A percentile compares a stretch with the other conserved stretches of the same genome.
phyloP scores from a whole-genome alignment of 2,797 vertebrate genomes.

The Macropus fuliginosus region DNA sequence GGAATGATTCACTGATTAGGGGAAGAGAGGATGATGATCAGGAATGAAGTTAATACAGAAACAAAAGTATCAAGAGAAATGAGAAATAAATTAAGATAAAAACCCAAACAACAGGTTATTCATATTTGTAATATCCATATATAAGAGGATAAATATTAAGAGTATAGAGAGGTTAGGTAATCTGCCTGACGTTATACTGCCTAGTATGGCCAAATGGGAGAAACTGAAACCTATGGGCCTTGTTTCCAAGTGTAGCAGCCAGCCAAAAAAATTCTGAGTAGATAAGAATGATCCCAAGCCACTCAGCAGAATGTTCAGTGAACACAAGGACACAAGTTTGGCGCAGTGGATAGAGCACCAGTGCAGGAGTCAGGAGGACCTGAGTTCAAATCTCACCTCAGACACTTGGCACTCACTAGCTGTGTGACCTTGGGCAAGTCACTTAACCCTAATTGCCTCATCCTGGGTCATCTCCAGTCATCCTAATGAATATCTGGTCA shows the following conservation, averaged over 20 bases:
- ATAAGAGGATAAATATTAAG: slow-evolving; percentile 40
- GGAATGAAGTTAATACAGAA: background rate
- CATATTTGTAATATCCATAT: slow-evolving; percentile 32
- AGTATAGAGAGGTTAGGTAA: slow-evolving; percentile 46
- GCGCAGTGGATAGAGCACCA: too few species aligned
- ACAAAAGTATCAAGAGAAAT: background rate
- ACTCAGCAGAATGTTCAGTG: slow-evolving; percentile 48
- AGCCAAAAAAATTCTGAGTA: slow-evolving; percentile 55
- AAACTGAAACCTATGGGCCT: background rate
- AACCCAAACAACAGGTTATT: slow-evolving; percentile 15
- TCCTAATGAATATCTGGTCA: too few species aligned
- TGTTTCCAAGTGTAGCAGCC: slow-evolving; percentile 21
- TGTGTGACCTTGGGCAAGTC: too few species aligned
- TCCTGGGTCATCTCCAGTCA: too few species aligned
- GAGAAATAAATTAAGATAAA: background rate
- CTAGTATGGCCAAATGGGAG: slow-evolving; percentile 14
- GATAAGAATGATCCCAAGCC: slow-evolving; percentile 44
- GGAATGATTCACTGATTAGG: background rate
- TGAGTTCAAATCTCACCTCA: too few species aligned
- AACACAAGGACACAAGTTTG: background rate
- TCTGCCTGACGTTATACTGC: slow-evolving; percentile 18
- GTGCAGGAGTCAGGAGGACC: too few species aligned
- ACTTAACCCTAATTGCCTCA: too few species aligned
- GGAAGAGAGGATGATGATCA: background rate
- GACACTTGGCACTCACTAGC: too few species aligned